Evolutionary conservation across 64 coral and sea anemone species (phyloP), one percentile per base, ranked within the genome.

Genomic region (Astreopora myriophthalma): DNA sequence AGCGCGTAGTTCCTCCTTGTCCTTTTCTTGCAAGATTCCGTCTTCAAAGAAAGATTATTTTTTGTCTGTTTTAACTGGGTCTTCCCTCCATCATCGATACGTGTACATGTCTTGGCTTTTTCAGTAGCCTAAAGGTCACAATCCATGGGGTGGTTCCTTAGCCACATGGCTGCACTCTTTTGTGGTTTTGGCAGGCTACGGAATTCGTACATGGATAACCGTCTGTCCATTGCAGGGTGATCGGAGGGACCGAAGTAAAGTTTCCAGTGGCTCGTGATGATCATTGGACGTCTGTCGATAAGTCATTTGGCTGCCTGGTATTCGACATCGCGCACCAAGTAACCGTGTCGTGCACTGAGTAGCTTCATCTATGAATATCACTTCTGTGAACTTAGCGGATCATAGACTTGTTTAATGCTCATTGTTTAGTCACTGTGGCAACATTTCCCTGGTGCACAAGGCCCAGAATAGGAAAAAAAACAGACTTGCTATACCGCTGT

Each of bases 261-360:
- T 55, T 85, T 85, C 8, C 22, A 14, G 20, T 66, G 58, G 2
- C 25, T n/a, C 22, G 58, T 85, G 27, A 68, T 66, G 25, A 85
- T 22, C 80, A 66, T 85, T 28, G 80, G 60, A n/a, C 80, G 65
- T 66, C 38, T 65, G 58, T 85, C 65, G 49, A 85, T 85, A 36
- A 85, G 35, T 24, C 55, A 66, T 36, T 66, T 85, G 3, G 65
- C 67, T 27, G 82, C 44, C 32, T 73, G 65, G 8, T 87, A 87
- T 55, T 87, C 72, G 12, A 85, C 80, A 22, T 85, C 80, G 32
- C 64, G 17, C 2, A 32, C 80, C 58, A 29, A 4, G 60, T 67
- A 85, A 35, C 80, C 80, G 17, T 66, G 66, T 30, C 73, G 85
- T 2, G 22, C 3, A 42, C 39, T 23, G 2, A 67, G 3, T 2